These are phyloP conservation scores for Thereva nobilitata DNA, from an alignment of 2,888 invertebrate species.

Conservation along the genomic window DNA sequence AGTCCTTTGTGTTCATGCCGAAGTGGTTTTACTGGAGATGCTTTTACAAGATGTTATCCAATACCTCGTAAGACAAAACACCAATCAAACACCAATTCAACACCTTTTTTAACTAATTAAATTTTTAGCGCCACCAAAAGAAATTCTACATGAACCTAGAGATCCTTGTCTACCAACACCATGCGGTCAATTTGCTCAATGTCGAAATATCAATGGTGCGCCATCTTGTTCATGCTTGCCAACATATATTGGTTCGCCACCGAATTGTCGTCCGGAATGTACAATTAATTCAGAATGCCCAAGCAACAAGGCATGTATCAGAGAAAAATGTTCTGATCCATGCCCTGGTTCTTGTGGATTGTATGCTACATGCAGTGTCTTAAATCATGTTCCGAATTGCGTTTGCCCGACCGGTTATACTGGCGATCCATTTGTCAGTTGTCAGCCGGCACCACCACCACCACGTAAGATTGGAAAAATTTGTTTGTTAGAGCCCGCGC, in stretches of 20 bases:
- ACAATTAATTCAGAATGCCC: conserved; percentile 74
- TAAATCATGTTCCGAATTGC: conserved; percentile 77
- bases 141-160: conserved; percentile 51
- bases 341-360: conserved; percentile 78
- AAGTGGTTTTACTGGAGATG: conserved; percentile 71
- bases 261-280: conserved; percentile 77
- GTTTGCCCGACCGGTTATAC: conserved; percentile 59
- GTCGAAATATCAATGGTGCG: conserved; percentile 62
- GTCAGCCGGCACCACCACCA: conserved; percentile 61
- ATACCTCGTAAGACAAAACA: conserved; percentile 54
- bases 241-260: conserved; percentile 72
- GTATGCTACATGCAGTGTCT: conserved; percentile 72
- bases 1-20: conserved; percentile 71
- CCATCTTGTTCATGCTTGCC: conserved; percentile 71
- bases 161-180: conserved; percentile 68
- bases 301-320: conserved; percentile 74
- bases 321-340: conserved; percentile 77
- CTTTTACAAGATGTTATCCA: conserved; percentile 65
- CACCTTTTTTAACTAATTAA: not conserved
- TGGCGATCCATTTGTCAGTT: conserved; percentile 67
- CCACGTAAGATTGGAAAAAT: conserved; percentile 56
- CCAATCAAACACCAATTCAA: not conserved
- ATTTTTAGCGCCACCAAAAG: conserved; percentile 49
- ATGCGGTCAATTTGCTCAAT: conserved; percentile 67
- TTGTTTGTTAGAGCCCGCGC: not conserved